Evolutionary conservation across 1,140 invertebrate genomes (phyloP).

Genomic region (Diachasmimorpha longicaudata): DNA sequence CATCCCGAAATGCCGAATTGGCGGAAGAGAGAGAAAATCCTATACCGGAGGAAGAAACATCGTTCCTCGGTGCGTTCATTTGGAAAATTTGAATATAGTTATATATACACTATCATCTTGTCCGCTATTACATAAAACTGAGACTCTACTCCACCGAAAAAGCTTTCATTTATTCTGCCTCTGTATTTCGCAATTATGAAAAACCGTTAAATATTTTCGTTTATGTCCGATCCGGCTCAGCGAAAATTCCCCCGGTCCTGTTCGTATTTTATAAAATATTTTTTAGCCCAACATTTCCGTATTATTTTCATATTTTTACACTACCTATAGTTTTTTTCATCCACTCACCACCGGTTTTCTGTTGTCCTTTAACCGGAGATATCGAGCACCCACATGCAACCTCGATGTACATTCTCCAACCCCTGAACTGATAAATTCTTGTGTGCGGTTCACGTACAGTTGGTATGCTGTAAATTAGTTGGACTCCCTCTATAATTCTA

Average conservation of each 20-base stretch:
- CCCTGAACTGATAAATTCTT: conserved; percentile 9
- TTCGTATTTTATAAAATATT: background rate
- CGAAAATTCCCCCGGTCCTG: background rate
- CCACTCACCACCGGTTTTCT: no score
- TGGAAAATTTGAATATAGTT: conserved; percentile 2
- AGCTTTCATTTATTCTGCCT: background rate
- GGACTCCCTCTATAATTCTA: background rate
- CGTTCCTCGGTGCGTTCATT: background rate
- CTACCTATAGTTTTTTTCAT: background rate
- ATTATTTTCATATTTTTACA: conserved; percentile 1
- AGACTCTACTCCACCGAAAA: background rate
- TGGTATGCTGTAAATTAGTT: conserved; percentile 13
- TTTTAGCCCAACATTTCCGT: background rate
- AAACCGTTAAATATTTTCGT: background rate
- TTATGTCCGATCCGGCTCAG: background rate
- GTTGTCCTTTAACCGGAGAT: background rate
- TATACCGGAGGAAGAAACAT: background rate
- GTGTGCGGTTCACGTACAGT: background rate
- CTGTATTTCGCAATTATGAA: background rate
- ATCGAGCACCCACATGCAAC: background rate
- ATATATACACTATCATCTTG: background rate
- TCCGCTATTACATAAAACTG: background rate
- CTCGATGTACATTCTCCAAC: background rate
- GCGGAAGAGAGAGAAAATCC: background rate
- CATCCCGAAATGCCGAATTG: conserved; percentile 5